A percentile compares a stretch with the other conserved stretches of the same genome.
Conservation (phyloP, 2,797 vertebrate genomes). For the Triplophysa yarkandensis region DNA sequence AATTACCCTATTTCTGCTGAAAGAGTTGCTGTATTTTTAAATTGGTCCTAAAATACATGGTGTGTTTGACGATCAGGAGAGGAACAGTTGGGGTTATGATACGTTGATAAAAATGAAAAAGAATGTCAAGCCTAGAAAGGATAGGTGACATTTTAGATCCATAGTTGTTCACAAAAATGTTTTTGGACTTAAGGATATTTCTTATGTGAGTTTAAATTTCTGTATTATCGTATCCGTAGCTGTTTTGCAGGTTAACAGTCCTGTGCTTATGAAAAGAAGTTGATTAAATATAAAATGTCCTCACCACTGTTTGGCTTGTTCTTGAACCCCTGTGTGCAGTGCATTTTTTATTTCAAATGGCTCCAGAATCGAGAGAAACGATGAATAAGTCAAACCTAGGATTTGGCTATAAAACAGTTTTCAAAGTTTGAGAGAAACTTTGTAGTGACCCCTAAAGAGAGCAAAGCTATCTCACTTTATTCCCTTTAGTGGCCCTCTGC, state of each 20-base stretch:
- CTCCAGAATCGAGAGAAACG: neutral
- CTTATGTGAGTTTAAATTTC: too few species aligned
- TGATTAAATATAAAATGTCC: neutral
- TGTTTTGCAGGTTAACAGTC: neutral
- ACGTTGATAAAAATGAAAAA: too few species aligned
- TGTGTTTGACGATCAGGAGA: neutral
- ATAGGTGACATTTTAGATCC: neutral
- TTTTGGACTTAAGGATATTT: neutral
- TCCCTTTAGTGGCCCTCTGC: slow-evolving; percentile 38
- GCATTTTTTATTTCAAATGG: slow-evolving; percentile 21
- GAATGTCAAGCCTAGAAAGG: neutral
- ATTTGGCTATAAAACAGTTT: neutral
- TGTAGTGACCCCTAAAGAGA: slow-evolving; percentile 22
- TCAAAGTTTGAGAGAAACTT: slow-evolving; percentile 13
- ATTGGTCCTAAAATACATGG: neutral
- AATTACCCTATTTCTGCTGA: neutral
- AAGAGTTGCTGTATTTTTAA: neutral
- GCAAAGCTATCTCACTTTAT: slow-evolving; percentile 23
- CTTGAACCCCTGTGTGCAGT: neutral
- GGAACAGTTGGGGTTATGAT: neutral
- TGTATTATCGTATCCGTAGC: neutral
- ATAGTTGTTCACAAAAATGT: neutral
- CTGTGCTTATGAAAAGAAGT: neutral
- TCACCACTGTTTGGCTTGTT: neutral
- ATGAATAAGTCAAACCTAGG: slow-evolving; percentile 4